Percentiles rank a stretch among this genome's conserved stretches.
Evolutionary conservation across 23 tunicate species (phyloP).

Genomic region (Phallusia fumigata): DNA sequence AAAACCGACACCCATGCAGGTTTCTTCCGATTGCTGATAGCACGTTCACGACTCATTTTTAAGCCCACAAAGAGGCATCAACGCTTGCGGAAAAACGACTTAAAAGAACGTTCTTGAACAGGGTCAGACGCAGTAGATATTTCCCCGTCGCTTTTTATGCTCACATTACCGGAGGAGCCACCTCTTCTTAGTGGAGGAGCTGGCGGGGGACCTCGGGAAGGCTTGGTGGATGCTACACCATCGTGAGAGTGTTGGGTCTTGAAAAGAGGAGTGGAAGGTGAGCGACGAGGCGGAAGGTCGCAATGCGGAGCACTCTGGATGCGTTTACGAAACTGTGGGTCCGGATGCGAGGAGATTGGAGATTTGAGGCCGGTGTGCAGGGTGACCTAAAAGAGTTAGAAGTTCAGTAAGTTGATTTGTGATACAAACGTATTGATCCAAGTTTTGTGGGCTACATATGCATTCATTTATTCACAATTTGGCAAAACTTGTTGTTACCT

Average conservation of each 20-base stretch:
- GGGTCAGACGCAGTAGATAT: constrained; percentile 29
- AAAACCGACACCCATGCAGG: too few relatives aligned
- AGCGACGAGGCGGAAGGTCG: constrained; percentile 3
- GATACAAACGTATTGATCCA: too few relatives aligned
- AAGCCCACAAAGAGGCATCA: background rate
- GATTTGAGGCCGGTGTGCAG: constrained; percentile 57
- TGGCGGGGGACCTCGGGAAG: constrained; percentile 15
- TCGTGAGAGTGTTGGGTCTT: constrained; percentile 13
- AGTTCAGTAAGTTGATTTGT: too few relatives aligned
- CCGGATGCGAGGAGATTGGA: constrained; percentile 29
- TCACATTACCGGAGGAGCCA: constrained; percentile 47
- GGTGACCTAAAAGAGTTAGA: constrained; percentile 35
- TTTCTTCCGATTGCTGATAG: too few relatives aligned
- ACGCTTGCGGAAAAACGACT: constrained; percentile 29
- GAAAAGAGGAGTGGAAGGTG: background rate
- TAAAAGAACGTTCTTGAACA: constrained; percentile 18
- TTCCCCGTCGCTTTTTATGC: constrained; percentile 29
- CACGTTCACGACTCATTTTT: too few relatives aligned
- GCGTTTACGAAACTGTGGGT: constrained; percentile 23
- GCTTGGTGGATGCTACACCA: background rate
- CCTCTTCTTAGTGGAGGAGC: constrained; percentile 56
- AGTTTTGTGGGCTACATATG: too few relatives aligned
- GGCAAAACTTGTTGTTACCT: too few relatives aligned
- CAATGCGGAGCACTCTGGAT: constrained; percentile 9
- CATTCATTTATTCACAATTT: too few relatives aligned